These are phyloP conservation scores for Rotaria magnacalcarata DNA, from an alignment of 2,888 invertebrate species.

Conservation along the genomic window DNA sequence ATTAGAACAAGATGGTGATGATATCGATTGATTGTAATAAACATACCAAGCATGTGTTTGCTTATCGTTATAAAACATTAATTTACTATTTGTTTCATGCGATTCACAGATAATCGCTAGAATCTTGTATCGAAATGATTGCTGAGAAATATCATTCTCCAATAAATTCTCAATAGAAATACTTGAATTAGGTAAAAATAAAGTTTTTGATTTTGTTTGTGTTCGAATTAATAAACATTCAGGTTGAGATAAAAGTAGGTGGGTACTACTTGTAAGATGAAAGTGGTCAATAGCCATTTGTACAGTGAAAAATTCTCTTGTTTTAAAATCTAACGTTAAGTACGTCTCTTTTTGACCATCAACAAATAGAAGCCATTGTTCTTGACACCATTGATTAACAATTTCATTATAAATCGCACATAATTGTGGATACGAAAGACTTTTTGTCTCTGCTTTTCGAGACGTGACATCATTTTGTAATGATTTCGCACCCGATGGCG, in stretches of 20 bases:
- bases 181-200: background rate
- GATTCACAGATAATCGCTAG: background rate
- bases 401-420: background rate
- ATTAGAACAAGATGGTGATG: background rate
- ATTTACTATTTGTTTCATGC: background rate
- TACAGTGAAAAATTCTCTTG: background rate
- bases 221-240: conserved; percentile 23
- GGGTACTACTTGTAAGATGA: background rate
- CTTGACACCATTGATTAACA: background rate
- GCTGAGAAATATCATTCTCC: background rate
- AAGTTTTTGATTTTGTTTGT: background rate
- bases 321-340: background rate
- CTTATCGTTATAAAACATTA: background rate
- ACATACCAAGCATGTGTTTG: background rate
- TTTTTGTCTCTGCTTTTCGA: background rate
- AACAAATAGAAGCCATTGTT: background rate
- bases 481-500: background rate
- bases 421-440: background rate
- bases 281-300: background rate
- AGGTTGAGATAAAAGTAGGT: background rate
- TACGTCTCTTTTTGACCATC: background rate
- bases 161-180: background rate
- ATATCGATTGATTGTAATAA: background rate
- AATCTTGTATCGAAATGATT: background rate
- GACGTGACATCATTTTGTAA: background rate